Percentiles rank a stretch among this genome's conserved stretches.
Evolutionary conservation across 2,888 invertebrate species (phyloP).

Genomic region (Oligia strigilis): DNA sequence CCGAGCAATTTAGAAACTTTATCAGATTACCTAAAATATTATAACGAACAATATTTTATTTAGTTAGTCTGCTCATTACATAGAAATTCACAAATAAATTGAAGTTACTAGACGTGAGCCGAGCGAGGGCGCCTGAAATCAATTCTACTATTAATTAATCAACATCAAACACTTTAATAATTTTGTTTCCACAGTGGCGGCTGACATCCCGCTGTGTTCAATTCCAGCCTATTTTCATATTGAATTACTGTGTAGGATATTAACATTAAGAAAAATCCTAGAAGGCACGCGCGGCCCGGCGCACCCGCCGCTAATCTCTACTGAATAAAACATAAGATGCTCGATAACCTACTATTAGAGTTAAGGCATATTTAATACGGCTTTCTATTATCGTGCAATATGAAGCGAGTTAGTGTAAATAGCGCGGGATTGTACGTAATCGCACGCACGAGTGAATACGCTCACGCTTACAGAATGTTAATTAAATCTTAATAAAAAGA

Average conservation of each 20-base stretch:
- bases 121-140: slow-evolving; percentile 71
- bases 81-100: slow-evolving; percentile 63
- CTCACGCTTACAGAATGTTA: slow-evolving; percentile 77
- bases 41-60: slow-evolving; percentile 57
- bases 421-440: slow-evolving; percentile 73
- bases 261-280: slow-evolving; percentile 83
- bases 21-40: slow-evolving; percentile 54
- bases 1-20: slow-evolving; percentile 53
- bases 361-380: slow-evolving; percentile 86
- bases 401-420: slow-evolving; percentile 65
- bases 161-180: slow-evolving; percentile 75
- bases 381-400: slow-evolving; percentile 84
- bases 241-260: slow-evolving; percentile 77
- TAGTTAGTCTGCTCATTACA: slow-evolving; percentile 48
- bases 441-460: slow-evolving; percentile 79
- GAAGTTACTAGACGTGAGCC: slow-evolving; percentile 56
- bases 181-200: slow-evolving; percentile 72
- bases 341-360: slow-evolving; percentile 88
- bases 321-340: slow-evolving; percentile 89
- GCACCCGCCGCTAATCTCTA: slow-evolving; percentile 83
- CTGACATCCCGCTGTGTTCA: slow-evolving; percentile 67
- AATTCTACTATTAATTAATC: slow-evolving; percentile 79
- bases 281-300: slow-evolving; percentile 74
- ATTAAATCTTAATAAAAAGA: slow-evolving; percentile 87
- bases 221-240: slow-evolving; percentile 71